Evolutionary conservation across 2,888 invertebrate species (phyloP).

Genomic region (Cheilosia impressa): DNA sequence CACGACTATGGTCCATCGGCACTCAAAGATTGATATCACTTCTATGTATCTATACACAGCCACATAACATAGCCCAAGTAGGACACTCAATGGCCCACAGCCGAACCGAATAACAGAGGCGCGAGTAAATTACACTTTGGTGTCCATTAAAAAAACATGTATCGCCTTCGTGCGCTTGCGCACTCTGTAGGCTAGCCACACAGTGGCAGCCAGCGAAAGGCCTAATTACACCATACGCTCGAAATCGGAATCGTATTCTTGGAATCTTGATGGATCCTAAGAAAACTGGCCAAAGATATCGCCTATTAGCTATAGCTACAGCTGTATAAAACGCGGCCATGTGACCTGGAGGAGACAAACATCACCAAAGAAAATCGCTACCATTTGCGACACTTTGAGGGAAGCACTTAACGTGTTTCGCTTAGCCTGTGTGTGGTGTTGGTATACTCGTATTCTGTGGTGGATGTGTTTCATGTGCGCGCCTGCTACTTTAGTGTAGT

Average conservation of each 20-base stretch:
- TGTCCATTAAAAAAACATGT: slow-evolving; percentile 70
- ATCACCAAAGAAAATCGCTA: slow-evolving; percentile 23
- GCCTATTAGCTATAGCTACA: slow-evolving; percentile 27
- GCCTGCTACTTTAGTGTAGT: slow-evolving; percentile 32
- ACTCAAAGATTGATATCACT: slow-evolving; percentile 64
- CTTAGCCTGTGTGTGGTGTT: not conserved
- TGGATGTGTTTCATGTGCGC: not conserved
- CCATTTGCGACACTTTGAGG: slow-evolving; percentile 67
- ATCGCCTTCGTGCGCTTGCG: slow-evolving; percentile 63
- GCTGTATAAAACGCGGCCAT: slow-evolving; percentile 20
- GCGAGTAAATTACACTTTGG: slow-evolving; percentile 73
- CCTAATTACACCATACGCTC: slow-evolving; percentile 59
- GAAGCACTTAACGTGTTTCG: slow-evolving; percentile 49
- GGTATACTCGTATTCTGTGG: not conserved
- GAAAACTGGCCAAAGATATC: slow-evolving; percentile 60
- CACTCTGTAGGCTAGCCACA: slow-evolving; percentile 34
- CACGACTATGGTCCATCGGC: slow-evolving; percentile 42
- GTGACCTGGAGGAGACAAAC: slow-evolving; percentile 28
- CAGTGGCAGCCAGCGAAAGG: slow-evolving; percentile 62
- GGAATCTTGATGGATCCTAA: slow-evolving; percentile 55
- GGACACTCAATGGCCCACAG: slow-evolving; percentile 71
- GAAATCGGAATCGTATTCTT: slow-evolving; percentile 40
- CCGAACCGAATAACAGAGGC: slow-evolving; percentile 69
- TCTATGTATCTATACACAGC: slow-evolving; percentile 13
- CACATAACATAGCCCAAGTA: slow-evolving; percentile 49